These are phyloP conservation scores for Aleadryas rufinucha DNA, from an alignment of 2,113 vertebrate genomes.

Conservation along the genomic window DNA sequence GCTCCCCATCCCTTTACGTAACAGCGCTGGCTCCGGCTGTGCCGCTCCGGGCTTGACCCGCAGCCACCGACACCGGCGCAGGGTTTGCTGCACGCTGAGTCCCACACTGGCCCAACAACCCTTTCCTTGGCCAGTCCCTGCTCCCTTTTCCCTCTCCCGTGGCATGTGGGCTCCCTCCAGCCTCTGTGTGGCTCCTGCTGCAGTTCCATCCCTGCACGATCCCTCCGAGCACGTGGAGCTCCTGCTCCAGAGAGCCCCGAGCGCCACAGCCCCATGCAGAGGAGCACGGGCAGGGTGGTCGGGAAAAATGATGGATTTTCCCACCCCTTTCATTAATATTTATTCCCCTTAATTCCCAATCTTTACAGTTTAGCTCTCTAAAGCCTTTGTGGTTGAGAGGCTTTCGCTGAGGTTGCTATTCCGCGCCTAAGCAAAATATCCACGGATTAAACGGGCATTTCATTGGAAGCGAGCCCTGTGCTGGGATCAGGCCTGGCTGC, in stretches of 20 bases:
- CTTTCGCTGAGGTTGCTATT: conserved; percentile 7
- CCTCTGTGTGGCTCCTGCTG: background rate
- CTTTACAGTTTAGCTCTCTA: background rate
- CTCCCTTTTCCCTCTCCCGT: background rate
- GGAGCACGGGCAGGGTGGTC: background rate
- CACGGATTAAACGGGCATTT: background rate
- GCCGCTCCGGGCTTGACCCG: background rate
- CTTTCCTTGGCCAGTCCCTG: background rate
- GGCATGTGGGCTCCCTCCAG: background rate
- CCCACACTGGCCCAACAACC: accelerated
- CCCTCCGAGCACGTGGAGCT: background rate
- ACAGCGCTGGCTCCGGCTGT: background rate
- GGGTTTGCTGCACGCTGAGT: background rate
- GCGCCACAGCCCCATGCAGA: accelerated
- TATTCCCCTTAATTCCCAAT: conserved; percentile 2
- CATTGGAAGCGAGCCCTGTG: background rate
- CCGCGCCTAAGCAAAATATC: background rate
- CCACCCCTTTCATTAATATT: conserved; percentile 19
- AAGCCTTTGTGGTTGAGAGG: background rate
- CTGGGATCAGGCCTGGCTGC: background rate
- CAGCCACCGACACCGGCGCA: background rate
- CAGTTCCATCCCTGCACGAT: accelerated
- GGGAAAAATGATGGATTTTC: background rate
- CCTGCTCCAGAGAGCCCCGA: background rate
- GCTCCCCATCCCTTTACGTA: conserved; percentile 27